A percentile compares a stretch with the other conserved stretches of the same genome.
Evolutionary conservation across 2,113 vertebrate species (phyloP).

Genomic region (Pteronura brasiliensis): DNA sequence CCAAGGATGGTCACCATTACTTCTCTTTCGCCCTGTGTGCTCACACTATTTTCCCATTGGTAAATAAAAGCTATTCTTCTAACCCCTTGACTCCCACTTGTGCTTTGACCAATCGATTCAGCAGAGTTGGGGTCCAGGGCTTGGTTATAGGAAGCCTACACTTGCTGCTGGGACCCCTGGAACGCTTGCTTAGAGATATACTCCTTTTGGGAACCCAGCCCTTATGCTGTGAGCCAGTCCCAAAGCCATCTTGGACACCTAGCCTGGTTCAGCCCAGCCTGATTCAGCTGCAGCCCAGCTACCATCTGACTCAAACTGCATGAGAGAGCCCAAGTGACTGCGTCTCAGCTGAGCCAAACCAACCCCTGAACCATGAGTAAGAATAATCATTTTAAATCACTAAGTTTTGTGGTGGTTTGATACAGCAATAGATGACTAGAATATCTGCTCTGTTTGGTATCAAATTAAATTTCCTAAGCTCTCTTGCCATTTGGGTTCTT

Average conservation of each 20-base stretch:
- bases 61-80: neutral
- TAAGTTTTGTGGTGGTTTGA: neutral
- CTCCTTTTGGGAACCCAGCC: neutral
- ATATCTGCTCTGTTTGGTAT: neutral
- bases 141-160: neutral
- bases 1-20: neutral
- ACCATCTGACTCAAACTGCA: neutral
- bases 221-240: neutral
- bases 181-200: neutral
- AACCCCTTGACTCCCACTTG: neutral
- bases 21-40: no score
- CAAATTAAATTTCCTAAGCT: neutral
- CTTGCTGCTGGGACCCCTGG: neutral
- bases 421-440: neutral
- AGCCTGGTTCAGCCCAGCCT: no score
- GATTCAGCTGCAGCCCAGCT: neutral
- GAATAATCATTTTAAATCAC: neutral
- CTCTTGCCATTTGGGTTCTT: neutral
- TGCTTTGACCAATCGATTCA: neutral
- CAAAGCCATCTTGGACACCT: neutral
- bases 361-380: no score
- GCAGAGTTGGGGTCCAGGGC: neutral
- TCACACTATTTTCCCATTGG: neutral
- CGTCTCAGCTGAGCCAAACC: neutral
- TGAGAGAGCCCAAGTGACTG: neutral